These are phyloP conservation scores for Luffia ferchaultella DNA, from an alignment of 2,888 invertebrate species.

Conservation along the genomic window DNA sequence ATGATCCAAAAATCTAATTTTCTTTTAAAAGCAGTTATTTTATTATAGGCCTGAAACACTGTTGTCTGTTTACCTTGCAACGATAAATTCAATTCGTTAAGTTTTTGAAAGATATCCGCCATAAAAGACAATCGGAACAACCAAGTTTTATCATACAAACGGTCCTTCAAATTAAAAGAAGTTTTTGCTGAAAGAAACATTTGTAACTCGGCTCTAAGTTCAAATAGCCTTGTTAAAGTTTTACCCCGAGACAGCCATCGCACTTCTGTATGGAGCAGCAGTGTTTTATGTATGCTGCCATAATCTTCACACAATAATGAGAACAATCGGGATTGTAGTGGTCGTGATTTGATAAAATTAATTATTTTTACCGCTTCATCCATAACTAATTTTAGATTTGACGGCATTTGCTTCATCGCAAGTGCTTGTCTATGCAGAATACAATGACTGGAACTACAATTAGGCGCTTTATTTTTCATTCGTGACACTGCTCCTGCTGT, in stretches of 20 bases:
- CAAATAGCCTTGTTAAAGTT: conserved; percentile 17
- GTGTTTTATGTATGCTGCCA: conserved; percentile 18
- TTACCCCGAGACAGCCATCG: conserved; percentile 21
- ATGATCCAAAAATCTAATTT: conserved; percentile 22
- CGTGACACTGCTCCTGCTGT: conserved; percentile 15
- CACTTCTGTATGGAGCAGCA: conserved; percentile 20
- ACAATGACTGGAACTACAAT: conserved; percentile 19
- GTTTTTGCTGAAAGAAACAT: conserved; percentile 16
- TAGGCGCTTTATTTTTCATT: conserved; percentile 20
- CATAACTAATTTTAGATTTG: conserved; percentile 15
- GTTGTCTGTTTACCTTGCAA: conserved; percentile 22
- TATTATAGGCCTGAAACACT: conserved; percentile 19
- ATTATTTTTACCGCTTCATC: conserved; percentile 10
- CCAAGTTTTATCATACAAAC: conserved; percentile 16
- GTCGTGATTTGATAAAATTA: conserved; percentile 12
- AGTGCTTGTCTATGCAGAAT: conserved; percentile 17
- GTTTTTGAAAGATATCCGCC: conserved; percentile 17
- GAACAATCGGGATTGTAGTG: conserved; percentile 16
- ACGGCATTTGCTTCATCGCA: conserved; percentile 16
- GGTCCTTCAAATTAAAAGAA: conserved; percentile 18
- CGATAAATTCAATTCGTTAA: conserved; percentile 19
- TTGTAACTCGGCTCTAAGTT: conserved; percentile 19
- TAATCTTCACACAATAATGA: conserved; percentile 12
- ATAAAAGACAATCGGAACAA: conserved; percentile 17
- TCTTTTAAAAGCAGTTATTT: conserved; percentile 21